Base-by-base conservation (phyloP, 2,113 vertebrate genomes). In the Amphilophus citrinellus region DNA sequence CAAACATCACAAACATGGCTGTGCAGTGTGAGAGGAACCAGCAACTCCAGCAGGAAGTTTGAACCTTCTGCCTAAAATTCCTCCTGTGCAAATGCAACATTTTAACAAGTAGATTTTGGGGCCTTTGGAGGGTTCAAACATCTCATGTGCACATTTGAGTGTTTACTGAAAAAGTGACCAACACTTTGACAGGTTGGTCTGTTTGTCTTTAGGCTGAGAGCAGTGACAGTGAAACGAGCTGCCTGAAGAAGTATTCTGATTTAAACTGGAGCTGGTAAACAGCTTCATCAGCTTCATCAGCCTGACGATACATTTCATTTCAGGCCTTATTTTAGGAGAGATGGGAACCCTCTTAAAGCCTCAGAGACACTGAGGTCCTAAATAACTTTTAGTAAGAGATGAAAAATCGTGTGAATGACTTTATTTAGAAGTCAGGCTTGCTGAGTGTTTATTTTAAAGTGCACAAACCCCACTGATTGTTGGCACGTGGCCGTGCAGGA, bases 1-100 rank as follows among this genome's bases (percentile, higher is more conserved):
- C 0, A 47, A 2, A 71, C 24, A 24, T 50, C 27, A 1, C 4
- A 50, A 71, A 0, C 24, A 50, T 0, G 1, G 47, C 0, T 68
- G 1, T 30, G 65, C 10, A 30, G 9, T 71, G 65, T 47, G 65
- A 42, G 15, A 50, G 24, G 42, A 71, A 7, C 0, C 22, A 0
- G 0, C 47, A 71, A 30, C 44, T 71, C 66, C 27, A 20, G 7
- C 66, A 50, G 24, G 9, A 71, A 18, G 44, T 14, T 47, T 15
- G 44, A 47, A 47, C 11, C 44, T 15, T 47, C 44, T 14, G 44
- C 44, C 44, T 47, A 14, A 47, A 47, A 2, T 15, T 47, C 44
- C 44, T 47, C 11, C 13, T 47, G 13, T 14, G 44, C 44, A 47
- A 47, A 47, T 13, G 13, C 4, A 47, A 15, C 44, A 14, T 14